These are phyloP conservation scores for Xenentodon cancila DNA, from an alignment of 2,797 vertebrate species.

Conservation along the genomic window DNA sequence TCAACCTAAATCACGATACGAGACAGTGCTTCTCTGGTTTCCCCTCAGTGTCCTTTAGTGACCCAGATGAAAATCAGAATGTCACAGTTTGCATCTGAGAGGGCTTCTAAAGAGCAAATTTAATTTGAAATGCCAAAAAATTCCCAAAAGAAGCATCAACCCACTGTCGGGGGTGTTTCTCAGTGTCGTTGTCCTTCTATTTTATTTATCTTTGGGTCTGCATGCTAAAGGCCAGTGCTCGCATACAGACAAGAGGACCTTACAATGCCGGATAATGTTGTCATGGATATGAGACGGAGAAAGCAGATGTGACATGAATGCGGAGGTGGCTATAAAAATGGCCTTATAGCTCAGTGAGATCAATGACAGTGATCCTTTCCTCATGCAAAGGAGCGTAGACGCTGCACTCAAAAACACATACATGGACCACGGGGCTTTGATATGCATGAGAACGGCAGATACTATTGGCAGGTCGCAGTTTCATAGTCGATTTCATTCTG, in stretches of 20 bases:
- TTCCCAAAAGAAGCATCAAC: constrained; percentile 35
- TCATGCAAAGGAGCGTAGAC: constrained; percentile 21
- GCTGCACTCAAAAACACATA: constrained; percentile 13
- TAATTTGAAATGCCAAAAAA: constrained; percentile 55
- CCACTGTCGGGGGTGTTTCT: constrained; percentile 45
- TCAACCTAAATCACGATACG: neutral
- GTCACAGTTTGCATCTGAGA: constrained; percentile 52
- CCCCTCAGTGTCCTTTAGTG: constrained; percentile 18
- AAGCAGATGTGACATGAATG: constrained; percentile 66
- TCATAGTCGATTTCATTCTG: constrained; percentile 81
- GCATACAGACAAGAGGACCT: constrained; percentile 3
- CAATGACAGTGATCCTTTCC: constrained; percentile 60
- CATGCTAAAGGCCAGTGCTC: constrained; percentile 37
- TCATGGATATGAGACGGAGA: constrained; percentile 54
- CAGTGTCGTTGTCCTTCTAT: constrained; percentile 36
- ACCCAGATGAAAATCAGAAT: constrained; percentile 37
- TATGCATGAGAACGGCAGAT: constrained; percentile 77
- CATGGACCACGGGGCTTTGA: constrained; percentile 60
- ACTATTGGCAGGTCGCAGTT: constrained; percentile 78
- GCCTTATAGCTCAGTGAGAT: constrained; percentile 61
- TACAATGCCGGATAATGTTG: constrained; percentile 43
- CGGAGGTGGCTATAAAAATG: constrained; percentile 47
- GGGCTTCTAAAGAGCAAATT: constrained; percentile 46
- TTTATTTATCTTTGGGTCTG: constrained; percentile 46
- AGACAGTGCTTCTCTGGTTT: constrained; percentile 16